These are phyloP conservation scores for Lumbricus terrestris DNA, from an alignment of 2,888 invertebrate species.

Conservation along the genomic window DNA sequence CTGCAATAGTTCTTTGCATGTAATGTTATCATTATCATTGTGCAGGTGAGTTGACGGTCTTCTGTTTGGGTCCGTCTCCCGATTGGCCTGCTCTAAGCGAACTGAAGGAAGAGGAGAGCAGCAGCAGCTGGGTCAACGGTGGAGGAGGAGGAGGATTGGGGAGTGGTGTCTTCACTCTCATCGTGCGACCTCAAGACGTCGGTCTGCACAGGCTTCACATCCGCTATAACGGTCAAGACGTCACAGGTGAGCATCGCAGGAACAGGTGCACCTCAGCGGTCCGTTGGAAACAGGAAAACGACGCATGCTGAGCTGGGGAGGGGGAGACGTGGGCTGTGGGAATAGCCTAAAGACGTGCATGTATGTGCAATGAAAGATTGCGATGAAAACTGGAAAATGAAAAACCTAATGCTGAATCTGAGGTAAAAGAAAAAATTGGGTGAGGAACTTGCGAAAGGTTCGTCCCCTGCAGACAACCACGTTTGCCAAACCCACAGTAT, in stretches of 20 bases:
- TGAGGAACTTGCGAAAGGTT: too few relatives aligned
- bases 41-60: conserved; percentile 23
- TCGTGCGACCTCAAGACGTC: conserved; percentile 31
- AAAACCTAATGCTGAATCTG: too few relatives aligned
- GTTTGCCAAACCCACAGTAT: too few relatives aligned
- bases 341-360: too few relatives aligned
- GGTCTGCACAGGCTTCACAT: conserved; percentile 34
- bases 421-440: too few relatives aligned
- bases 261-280: neutral
- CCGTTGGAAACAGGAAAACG: too few relatives aligned
- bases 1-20: neutral
- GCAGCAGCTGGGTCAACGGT: neutral
- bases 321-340: too few relatives aligned
- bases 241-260: neutral
- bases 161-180: conserved; percentile 32
- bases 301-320: too few relatives aligned
- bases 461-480: too few relatives aligned
- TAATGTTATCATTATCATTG: neutral
- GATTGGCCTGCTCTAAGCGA: conserved; percentile 29
- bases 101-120: conserved; percentile 31
- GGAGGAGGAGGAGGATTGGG: conserved; percentile 4
- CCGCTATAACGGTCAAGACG: conserved; percentile 31
- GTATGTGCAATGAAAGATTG: too few relatives aligned
- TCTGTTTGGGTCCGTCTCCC: conserved; percentile 13
- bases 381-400: too few relatives aligned